Conservation (phyloP, 2,797 vertebrate genomes). For the Rhincodon typus region DNA sequence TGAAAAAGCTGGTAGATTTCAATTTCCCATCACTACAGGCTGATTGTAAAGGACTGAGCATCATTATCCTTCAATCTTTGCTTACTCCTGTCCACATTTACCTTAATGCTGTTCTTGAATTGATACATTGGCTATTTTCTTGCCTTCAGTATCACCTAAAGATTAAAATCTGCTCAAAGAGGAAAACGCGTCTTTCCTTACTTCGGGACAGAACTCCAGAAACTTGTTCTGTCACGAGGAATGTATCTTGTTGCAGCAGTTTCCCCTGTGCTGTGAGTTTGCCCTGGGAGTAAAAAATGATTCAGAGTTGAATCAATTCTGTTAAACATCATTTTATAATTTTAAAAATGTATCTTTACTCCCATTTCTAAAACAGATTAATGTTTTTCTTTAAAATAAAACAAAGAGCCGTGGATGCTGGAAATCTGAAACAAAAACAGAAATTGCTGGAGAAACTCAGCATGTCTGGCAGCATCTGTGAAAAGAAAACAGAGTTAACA, state of each 20-base stretch:
- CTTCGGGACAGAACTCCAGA: conserved; percentile 80
- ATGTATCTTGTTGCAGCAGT: conserved; percentile 93
- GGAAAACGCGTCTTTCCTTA: conserved; percentile 90
- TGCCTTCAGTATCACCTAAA: too few species aligned
- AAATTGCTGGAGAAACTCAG: too few species aligned
- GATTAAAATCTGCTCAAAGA: conserved; percentile 97
- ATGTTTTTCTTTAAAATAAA: not conserved
- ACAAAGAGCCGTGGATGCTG: too few species aligned
- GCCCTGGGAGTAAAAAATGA: conserved; percentile 59
- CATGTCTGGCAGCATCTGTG: too few species aligned
- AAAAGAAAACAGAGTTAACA: too few species aligned
- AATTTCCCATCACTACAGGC: not conserved
- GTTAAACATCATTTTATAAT: not conserved
- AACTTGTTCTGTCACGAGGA: conserved; percentile 89
- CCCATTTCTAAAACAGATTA: not conserved
- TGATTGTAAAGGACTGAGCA: not conserved
- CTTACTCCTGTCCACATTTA: conserved; percentile 47
- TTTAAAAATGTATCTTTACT: not conserved
- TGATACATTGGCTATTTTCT: conserved; percentile 89
- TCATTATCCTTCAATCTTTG: not conserved
- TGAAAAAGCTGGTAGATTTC: not conserved
- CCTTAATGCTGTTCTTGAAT: conserved; percentile 97
- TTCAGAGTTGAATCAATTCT: not conserved
- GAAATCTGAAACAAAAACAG: too few species aligned
- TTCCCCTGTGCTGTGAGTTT: conserved; percentile 92